Evolutionary conservation across 2,113 vertebrate genomes (phyloP).

Genomic region (Aleadryas rufinucha): DNA sequence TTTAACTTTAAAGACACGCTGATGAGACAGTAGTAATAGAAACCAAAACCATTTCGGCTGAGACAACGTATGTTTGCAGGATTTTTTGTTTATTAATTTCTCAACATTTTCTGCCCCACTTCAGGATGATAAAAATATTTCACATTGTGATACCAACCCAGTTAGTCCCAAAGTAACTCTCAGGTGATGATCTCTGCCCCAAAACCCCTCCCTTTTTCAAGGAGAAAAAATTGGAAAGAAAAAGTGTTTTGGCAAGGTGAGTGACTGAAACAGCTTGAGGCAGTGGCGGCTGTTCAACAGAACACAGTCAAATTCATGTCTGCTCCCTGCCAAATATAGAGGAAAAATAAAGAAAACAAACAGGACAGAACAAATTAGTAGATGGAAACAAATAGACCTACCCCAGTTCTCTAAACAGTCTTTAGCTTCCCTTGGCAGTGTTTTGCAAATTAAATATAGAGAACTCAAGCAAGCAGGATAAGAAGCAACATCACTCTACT

Average conservation of each 20-base stretch:
- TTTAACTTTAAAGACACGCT: neutral
- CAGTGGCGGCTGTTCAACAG: neutral
- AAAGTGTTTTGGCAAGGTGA: slow-evolving; percentile 1
- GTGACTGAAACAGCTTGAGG: slow-evolving; percentile 4
- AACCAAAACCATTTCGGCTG: accelerated
- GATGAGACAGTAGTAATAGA: neutral
- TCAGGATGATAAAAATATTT: neutral
- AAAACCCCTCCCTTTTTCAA: neutral
- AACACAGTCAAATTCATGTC: neutral
- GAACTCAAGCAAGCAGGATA: neutral
- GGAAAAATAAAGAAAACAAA: neutral
- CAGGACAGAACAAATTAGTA: neutral
- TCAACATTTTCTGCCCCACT: neutral
- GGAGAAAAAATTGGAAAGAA: neutral
- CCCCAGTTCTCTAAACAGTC: neutral
- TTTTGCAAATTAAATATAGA: neutral
- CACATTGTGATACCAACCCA: neutral
- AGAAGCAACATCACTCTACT: neutral
- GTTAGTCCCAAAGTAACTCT: neutral
- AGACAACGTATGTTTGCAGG: neutral
- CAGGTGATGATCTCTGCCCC: neutral
- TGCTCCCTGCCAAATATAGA: neutral
- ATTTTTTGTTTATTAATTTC: neutral
- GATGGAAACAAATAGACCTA: neutral
- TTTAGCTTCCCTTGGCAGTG: neutral